Percentiles rank a stretch among this genome's conserved stretches.
Evolutionary conservation across 2,113 vertebrate genomes (phyloP).

Genomic region (Takifugu bimaculatus): DNA sequence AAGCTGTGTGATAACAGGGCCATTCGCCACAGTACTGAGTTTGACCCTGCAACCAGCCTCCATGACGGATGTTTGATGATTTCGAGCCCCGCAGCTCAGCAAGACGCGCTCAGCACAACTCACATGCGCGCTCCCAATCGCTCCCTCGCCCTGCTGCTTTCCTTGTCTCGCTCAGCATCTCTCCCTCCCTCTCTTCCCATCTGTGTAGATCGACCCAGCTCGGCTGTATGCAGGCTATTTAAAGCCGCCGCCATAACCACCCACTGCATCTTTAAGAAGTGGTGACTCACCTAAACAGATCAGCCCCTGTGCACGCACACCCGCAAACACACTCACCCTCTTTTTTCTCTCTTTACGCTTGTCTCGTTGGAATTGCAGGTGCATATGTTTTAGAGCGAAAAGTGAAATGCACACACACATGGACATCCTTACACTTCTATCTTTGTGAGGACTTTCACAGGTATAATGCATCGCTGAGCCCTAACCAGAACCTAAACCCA

Average conservation of each 20-base stretch:
- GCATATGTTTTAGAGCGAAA: slow-evolving; percentile 53
- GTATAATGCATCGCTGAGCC: too few relatives aligned
- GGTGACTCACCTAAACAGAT: slow-evolving; percentile 71
- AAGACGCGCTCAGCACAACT: slow-evolving; percentile 50
- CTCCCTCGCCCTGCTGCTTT: slow-evolving; percentile 31
- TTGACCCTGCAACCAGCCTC: slow-evolving; percentile 73
- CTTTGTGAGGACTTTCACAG: too few relatives aligned
- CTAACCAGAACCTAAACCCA: too few relatives aligned
- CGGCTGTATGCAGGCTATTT: slow-evolving; percentile 62
- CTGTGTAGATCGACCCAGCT: slow-evolving; percentile 42
- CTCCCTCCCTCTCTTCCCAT: slow-evolving; percentile 7
- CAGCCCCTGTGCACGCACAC: slow-evolving; percentile 35
- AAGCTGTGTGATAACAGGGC: slow-evolving; percentile 68
- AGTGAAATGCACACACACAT: not conserved
- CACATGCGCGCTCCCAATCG: slow-evolving; percentile 52
- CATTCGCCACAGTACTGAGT: slow-evolving; percentile 72
- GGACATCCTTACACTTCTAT: not conserved
- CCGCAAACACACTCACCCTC: not conserved
- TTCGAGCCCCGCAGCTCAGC: slow-evolving; percentile 64
- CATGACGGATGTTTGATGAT: slow-evolving; percentile 73
- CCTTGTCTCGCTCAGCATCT: slow-evolving; percentile 19
- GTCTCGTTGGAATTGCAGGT: slow-evolving; percentile 23
- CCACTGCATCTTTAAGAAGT: slow-evolving; percentile 68
- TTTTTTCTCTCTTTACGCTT: slow-evolving; percentile 4
- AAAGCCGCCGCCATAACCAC: slow-evolving; percentile 63